phyloP scores from a whole-genome alignment of 2,797 vertebrate species.

The Setipinna tenuifilis region DNA sequence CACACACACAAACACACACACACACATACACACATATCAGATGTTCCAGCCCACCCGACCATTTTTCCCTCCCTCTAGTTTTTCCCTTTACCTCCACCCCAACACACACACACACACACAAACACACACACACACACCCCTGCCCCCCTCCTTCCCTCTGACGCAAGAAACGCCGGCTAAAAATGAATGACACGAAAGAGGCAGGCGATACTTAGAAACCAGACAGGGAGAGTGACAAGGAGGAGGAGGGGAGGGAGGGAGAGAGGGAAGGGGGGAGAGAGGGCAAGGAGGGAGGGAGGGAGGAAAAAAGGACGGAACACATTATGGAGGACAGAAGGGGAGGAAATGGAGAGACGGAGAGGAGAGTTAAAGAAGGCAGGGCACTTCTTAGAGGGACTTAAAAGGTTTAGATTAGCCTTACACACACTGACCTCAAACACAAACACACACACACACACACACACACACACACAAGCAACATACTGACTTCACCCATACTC shows the following conservation, averaged over 20 bases:
- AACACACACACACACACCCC: neutral
- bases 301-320: slow-evolving; percentile 38
- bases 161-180: slow-evolving; percentile 48
- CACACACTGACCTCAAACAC: slow-evolving; percentile 10
- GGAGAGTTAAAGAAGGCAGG: neutral
- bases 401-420: slow-evolving; percentile 36
- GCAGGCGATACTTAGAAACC: slow-evolving; percentile 30
- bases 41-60: slow-evolving; percentile 41
- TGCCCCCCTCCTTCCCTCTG: slow-evolving; percentile 36
- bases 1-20: slow-evolving; percentile 18
- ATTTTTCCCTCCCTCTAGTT: slow-evolving; percentile 40
- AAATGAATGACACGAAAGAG: slow-evolving; percentile 39
- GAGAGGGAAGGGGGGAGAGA: slow-evolving; percentile 43
- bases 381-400: slow-evolving; percentile 40
- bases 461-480: neutral
- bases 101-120: slow-evolving; percentile 33
- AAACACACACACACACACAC: neutral
- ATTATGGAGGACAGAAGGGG: neutral
- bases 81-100: slow-evolving; percentile 1
- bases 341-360: neutral
- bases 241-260: slow-evolving; percentile 40
- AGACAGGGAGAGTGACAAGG: slow-evolving; percentile 3
- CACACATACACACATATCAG: slow-evolving; percentile 6
- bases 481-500: neutral
- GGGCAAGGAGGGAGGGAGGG: neutral